These are phyloP conservation scores for Notospermus geniculatus DNA, from an alignment of 1,140 invertebrate genomes.

Conservation along the genomic window DNA sequence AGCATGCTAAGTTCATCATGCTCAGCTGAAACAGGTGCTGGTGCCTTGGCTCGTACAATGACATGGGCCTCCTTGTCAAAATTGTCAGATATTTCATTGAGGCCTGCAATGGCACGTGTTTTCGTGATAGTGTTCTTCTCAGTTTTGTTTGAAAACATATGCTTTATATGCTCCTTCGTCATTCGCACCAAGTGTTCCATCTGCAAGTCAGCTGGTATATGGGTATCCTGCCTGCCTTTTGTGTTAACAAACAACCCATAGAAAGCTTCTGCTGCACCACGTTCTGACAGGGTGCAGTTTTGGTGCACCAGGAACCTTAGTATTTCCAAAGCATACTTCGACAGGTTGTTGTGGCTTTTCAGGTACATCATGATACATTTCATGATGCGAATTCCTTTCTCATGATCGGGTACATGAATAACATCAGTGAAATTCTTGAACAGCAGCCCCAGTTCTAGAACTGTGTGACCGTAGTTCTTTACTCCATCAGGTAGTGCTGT, in stretches of 20 bases:
- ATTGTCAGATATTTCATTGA: too few species aligned
- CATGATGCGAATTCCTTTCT: slow-evolving; percentile 13
- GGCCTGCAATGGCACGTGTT: too few species aligned
- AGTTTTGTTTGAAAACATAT: background rate
- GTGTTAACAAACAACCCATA: slow-evolving; percentile 6
- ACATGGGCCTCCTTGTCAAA: too few species aligned
- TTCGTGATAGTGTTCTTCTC: too few species aligned
- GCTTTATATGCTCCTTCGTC: slow-evolving; percentile 1
- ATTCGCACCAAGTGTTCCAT: background rate
- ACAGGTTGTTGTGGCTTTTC: slow-evolving; percentile 24
- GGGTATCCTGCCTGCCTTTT: background rate
- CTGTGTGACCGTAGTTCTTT: too few species aligned
- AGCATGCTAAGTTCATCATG: too few species aligned
- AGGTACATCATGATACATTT: slow-evolving; percentile 24
- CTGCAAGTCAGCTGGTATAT: background rate
- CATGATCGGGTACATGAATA: slow-evolving; percentile 17
- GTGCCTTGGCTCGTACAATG: too few species aligned
- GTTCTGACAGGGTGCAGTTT: background rate
- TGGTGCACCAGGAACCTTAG: slow-evolving; percentile 5
- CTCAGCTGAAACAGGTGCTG: too few species aligned
- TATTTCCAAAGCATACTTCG: slow-evolving; percentile 26
- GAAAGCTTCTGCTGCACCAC: background rate
- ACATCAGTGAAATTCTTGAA: too few species aligned
- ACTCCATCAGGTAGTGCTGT: too few species aligned
- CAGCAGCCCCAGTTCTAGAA: too few species aligned